These are phyloP conservation scores for Alsophila aescularia DNA, from an alignment of 2,888 invertebrate genomes.

Conservation along the genomic window DNA sequence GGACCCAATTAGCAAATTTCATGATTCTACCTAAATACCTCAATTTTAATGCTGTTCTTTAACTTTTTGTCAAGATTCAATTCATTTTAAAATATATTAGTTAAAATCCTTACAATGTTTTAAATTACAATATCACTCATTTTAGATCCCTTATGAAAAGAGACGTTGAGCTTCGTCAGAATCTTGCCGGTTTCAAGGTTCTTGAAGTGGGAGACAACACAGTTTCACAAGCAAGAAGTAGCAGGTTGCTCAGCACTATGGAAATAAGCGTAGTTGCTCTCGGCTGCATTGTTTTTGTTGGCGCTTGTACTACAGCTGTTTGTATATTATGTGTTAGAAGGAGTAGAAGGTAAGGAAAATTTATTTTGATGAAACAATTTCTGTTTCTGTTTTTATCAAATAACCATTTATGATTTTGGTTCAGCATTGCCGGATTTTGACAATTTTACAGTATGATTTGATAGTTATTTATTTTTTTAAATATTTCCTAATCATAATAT, in stretches of 20 bases:
- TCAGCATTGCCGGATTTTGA: too few species aligned
- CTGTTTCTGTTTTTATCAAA: too few species aligned
- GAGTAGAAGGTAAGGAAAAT: slow-evolving; percentile 80
- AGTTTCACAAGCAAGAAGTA: slow-evolving; percentile 67
- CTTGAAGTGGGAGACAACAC: slow-evolving; percentile 85
- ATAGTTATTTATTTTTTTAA: neutral
- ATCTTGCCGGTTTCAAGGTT: slow-evolving; percentile 87
- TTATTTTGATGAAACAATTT: neutral
- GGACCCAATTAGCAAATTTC: slow-evolving; percentile 40
- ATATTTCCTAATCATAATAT: too few species aligned
- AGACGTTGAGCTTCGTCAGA: slow-evolving; percentile 85
- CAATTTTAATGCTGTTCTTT: too few species aligned
- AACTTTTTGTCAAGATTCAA: too few species aligned
- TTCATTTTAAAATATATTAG: too few species aligned
- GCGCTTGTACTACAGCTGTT: slow-evolving; percentile 91
- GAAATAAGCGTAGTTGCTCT: slow-evolving; percentile 92
- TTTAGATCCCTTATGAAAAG: slow-evolving; percentile 86
- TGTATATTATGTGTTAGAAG: slow-evolving; percentile 89
- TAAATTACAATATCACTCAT: neutral
- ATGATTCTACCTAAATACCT: neutral
- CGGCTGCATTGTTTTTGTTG: slow-evolving; percentile 92
- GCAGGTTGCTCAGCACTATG: slow-evolving; percentile 85
- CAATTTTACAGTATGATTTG: neutral
- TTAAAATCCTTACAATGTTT: too few species aligned
- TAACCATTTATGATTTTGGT: too few species aligned